Conservation (phyloP, 2,113 vertebrate species). For the Rhynchomys soricoides region DNA sequence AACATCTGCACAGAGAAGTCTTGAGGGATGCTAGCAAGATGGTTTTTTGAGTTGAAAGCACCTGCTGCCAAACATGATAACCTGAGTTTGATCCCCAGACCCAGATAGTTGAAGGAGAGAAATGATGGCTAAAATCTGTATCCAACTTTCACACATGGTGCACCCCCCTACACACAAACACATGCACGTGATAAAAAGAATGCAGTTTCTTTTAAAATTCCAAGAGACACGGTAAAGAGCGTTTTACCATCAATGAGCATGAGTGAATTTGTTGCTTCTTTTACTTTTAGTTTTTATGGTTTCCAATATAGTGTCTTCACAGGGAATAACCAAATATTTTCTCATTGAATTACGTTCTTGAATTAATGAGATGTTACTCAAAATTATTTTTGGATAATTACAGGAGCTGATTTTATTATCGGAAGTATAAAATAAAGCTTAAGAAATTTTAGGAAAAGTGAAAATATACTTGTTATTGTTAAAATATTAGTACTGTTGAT, state of each 20-base stretch:
- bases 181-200: background rate
- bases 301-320: background rate
- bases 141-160: background rate
- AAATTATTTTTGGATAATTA: background rate
- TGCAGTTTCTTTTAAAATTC: background rate
- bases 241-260: background rate
- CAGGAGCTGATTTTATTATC: background rate
- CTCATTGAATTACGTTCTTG: background rate
- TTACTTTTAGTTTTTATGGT: background rate
- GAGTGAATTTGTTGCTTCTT: background rate
- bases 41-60: background rate
- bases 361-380: conserved; percentile 26
- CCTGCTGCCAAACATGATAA: background rate
- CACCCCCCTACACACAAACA: background rate
- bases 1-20: background rate
- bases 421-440: conserved; percentile 18
- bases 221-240: background rate
- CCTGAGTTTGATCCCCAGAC: background rate
- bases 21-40: background rate
- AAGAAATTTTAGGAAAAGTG: conserved; percentile 2
- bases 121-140: background rate
- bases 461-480: background rate
- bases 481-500: background rate
- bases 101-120: background rate
- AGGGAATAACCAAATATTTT: background rate